Conservation (phyloP, 2,797 vertebrate genomes). For the Oreochromis mossambicus region DNA sequence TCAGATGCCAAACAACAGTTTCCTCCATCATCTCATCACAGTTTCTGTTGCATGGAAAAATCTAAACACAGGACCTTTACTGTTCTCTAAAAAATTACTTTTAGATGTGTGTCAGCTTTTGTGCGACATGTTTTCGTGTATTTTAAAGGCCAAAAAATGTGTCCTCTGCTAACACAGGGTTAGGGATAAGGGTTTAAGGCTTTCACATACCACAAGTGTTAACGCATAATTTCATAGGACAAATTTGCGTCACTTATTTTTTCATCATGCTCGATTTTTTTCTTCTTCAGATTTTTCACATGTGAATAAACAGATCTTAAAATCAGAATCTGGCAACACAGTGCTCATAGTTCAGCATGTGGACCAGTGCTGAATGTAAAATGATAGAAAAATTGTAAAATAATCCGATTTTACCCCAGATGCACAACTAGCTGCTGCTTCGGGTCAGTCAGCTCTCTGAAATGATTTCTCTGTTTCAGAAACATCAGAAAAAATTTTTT, state of each 20-base stretch:
- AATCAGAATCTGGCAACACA: neutral
- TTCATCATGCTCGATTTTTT: accelerated
- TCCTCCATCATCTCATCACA: neutral
- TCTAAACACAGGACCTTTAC: neutral
- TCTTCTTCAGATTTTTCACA: neutral
- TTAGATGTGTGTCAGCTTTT: neutral
- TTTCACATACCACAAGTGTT: neutral
- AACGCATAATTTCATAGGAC: neutral
- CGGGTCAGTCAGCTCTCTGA: neutral
- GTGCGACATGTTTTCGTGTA: neutral
- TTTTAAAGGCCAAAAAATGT: neutral
- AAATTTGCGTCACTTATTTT: accelerated
- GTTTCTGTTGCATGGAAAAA: neutral
- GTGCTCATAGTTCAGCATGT: neutral
- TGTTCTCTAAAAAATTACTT: neutral
- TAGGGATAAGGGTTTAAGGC: neutral
- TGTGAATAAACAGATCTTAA: accelerated
- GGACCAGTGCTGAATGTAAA: neutral
- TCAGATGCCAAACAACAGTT: neutral
- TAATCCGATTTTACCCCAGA: neutral
- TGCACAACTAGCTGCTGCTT: neutral
- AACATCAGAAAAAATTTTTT: neutral
- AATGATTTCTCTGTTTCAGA: neutral
- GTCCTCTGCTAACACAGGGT: neutral
- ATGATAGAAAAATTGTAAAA: neutral